Percentiles rank a stretch among this genome's conserved stretches.
Conservation (phyloP, 2,113 vertebrate genomes). For the Asarcornis scutulata region DNA sequence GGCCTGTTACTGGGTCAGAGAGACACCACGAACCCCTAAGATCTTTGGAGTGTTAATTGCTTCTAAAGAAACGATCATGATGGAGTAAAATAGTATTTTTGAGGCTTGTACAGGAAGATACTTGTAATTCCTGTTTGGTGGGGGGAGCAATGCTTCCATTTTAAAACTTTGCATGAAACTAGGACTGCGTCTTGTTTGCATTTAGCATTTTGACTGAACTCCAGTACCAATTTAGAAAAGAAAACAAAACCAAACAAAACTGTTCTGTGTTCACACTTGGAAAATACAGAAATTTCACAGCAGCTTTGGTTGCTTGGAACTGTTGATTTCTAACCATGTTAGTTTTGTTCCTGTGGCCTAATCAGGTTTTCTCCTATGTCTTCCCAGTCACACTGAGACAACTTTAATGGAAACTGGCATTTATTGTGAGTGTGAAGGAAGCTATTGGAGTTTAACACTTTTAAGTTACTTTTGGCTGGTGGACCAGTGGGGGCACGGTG, state of each 20-base stretch:
- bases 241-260: not conserved
- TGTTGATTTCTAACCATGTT: not conserved
- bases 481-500: not conserved
- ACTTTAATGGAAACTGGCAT: not conserved
- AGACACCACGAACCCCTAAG: not conserved
- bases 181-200: not conserved
- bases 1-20: not conserved
- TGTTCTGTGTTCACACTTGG: not conserved
- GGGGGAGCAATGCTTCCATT: not conserved
- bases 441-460: not conserved
- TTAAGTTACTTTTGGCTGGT: not conserved
- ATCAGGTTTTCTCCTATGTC: not conserved
- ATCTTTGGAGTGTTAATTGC: not conserved
- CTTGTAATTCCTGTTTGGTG: not conserved
- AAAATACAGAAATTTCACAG: not conserved
- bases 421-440: not conserved
- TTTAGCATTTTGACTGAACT: not conserved
- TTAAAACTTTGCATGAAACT: not conserved
- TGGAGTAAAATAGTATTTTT: not conserved
- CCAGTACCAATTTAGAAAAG: not conserved
- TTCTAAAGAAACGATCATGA: not conserved
- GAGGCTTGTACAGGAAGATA: not conserved
- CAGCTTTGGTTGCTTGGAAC: not conserved
- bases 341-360: not conserved
- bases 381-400: not conserved